phyloP scores from a whole-genome alignment of 1,140 invertebrate genomes.

The Pogonognathellus flavescens region DNA sequence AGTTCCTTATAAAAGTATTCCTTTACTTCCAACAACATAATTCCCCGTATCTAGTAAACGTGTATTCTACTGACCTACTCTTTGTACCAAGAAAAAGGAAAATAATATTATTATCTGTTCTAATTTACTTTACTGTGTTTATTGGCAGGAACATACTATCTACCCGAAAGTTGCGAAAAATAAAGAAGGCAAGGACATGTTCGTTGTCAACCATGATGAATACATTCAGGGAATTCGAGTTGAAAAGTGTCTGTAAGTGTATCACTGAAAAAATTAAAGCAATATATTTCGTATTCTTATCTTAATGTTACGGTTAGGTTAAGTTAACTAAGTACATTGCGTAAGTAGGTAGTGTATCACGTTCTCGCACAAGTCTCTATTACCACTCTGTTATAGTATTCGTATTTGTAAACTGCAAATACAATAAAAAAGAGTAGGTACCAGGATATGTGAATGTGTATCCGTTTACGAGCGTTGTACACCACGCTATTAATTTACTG shows the following conservation, averaged over 20 bases:
- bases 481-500: background rate
- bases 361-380: too few species aligned
- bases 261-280: slow-evolving; percentile 14
- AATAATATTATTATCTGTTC: background rate
- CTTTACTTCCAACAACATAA: background rate
- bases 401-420: too few species aligned
- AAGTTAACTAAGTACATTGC: too few species aligned
- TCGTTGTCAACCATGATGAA: slow-evolving; percentile 74
- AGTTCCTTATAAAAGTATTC: slow-evolving; percentile 7
- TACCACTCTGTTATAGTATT: too few species aligned
- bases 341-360: too few species aligned
- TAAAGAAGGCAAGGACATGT: slow-evolving; percentile 73
- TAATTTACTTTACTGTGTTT: slow-evolving; percentile 1
- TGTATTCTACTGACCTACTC: too few species aligned
- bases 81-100: too few species aligned
- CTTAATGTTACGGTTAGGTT: too few species aligned
- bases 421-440: background rate
- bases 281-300: too few species aligned
- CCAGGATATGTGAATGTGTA: background rate
- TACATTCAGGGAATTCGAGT: slow-evolving; percentile 74
- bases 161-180: slow-evolving; percentile 72
- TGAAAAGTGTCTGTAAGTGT: slow-evolving; percentile 74
- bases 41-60: too few species aligned
- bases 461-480: background rate
- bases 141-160: slow-evolving; percentile 69